phyloP scores from a whole-genome alignment of 2,113 vertebrate genomes.

The Pterophyllum scalare region DNA sequence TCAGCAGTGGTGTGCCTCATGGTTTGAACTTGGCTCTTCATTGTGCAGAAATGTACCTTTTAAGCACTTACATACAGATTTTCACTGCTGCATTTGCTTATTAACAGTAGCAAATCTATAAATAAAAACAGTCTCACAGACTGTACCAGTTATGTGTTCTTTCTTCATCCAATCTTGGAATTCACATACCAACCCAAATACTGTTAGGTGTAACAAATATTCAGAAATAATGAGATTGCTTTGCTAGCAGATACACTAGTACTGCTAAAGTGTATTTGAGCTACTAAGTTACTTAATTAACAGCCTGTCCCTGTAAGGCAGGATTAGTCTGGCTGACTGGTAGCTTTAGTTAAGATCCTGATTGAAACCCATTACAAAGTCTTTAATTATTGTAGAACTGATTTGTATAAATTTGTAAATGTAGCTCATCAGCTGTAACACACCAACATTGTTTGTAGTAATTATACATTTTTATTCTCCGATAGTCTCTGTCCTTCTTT shows the following conservation, averaged over 20 bases:
- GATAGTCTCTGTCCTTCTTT: background rate
- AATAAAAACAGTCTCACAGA: background rate
- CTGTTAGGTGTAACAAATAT: background rate
- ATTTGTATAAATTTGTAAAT: conserved; percentile 26
- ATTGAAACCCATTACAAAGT: conserved; percentile 51
- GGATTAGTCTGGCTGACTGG: conserved; percentile 55
- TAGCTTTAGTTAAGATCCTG: conserved; percentile 48
- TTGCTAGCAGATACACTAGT: background rate
- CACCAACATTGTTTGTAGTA: background rate
- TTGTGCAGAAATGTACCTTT: background rate
- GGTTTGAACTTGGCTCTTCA: background rate
- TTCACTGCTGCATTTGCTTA: background rate
- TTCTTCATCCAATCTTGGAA: no score
- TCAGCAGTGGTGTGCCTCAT: background rate
- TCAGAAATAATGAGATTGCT: background rate
- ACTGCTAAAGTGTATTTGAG: background rate
- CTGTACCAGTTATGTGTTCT: background rate
- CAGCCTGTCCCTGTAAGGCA: conserved; percentile 14
- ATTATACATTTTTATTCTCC: background rate
- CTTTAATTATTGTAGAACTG: conserved; percentile 43
- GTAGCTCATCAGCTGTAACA: background rate
- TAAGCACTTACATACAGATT: background rate
- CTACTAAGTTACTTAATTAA: conserved; percentile 33
- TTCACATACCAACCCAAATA: background rate
- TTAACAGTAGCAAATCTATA: background rate